These are phyloP conservation scores for Crenuchus spilurus DNA, from an alignment of 2,797 vertebrate genomes.

Conservation along the genomic window DNA sequence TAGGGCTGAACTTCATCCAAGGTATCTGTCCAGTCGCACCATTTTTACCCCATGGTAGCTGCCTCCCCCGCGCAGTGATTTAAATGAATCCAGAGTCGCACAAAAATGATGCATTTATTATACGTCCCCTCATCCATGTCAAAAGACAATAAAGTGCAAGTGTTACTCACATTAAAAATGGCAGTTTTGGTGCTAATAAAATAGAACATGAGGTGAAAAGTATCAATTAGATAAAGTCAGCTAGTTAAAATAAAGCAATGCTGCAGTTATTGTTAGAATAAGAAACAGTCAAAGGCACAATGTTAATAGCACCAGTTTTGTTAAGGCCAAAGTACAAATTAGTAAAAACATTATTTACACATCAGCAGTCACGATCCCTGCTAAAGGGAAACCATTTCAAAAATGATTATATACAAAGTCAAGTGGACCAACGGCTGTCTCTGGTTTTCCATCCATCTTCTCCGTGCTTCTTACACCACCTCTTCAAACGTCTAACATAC, in stretches of 20 bases:
- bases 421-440: background rate
- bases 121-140: conserved; percentile 58
- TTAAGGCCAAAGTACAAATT: background rate
- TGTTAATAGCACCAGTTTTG: conserved; percentile 46
- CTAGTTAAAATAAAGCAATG: background rate
- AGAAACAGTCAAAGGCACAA: conserved; percentile 20
- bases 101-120: conserved; percentile 16
- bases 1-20: too few relatives aligned
- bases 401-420: background rate
- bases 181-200: conserved; percentile 42
- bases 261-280: background rate
- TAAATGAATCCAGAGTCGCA: background rate
- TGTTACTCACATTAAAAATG: conserved; percentile 63
- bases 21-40: too few relatives aligned
- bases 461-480: background rate
- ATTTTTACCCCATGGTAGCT: too few relatives aligned
- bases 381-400: conserved; percentile 2
- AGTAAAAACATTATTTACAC: conserved; percentile 39
- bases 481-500: background rate
- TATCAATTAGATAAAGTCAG: background rate
- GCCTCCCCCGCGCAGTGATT: too few relatives aligned
- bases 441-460: background rate
- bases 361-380: conserved; percentile 62
- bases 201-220: conserved; percentile 35
- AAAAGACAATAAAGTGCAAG: conserved; percentile 79